Evolutionary conservation across 2,888 invertebrate species (phyloP), one percentile per base, ranked within the genome.

Genomic region (Ischnus inquisitorius): DNA sequence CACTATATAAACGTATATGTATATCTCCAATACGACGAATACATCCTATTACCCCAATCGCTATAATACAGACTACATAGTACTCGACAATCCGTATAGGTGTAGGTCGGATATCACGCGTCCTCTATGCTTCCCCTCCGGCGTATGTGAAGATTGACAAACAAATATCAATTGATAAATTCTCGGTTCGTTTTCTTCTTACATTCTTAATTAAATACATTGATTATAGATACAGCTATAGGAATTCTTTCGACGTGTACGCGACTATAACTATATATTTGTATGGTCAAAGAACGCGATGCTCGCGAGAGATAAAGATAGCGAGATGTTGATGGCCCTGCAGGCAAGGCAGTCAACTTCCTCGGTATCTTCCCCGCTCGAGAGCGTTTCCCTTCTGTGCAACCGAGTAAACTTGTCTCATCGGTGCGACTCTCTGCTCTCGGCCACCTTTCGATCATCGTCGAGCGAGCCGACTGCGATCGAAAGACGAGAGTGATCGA

Each of bases 301-400:
- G 87, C 89, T 90, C 88, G 90, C 88, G 28, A 64, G 67, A 76
- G 46, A 77, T 16, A 67, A 39, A 76, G 62, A 72, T 46, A 60
- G 54, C 54, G 54, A 22, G 54, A 75, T 69, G 79, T 76, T 77
- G 83, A 71, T 76, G 83, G 79, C 83, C 85, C 85, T 80, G 84
- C 80, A 67, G 81, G 80, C 76, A 83, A 87, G 86, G 85, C 82
- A 86, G 87, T 83, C 84, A 69, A 80, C 78, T 82, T 86, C 72
- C 68, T 79, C 71, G 39, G 39, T 19, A 22, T 65, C 28, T 41
- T 65, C 22, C 68, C 78, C 14, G 5, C 41, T 67, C 72, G 10
- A 69, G 77, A 67, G 46, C 39, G 16, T 74, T 51, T 46, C 34
- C 14, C 64, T 39, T 19, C 41, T 60, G 57, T 72, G 76, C 82